Evolutionary conservation across 37 sponge, comb jelly and placozoan genomes (phyloP).

Genomic region (Oscarella lobularis): DNA sequence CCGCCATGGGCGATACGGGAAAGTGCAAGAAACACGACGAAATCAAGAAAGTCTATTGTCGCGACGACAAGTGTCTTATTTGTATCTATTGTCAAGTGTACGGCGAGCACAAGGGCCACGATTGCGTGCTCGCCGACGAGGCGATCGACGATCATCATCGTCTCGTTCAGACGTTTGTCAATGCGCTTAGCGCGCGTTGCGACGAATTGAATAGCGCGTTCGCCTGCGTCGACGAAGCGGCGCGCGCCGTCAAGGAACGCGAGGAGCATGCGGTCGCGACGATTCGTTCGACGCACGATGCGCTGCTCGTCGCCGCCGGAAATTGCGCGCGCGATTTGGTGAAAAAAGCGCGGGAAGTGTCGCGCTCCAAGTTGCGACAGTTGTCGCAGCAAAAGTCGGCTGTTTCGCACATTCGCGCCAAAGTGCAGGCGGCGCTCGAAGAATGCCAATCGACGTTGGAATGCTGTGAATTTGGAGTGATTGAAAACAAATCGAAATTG

Average conservation of each 20-base stretch:
- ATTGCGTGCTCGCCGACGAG: slow-evolving; percentile 21
- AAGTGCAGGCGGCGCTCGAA: background rate
- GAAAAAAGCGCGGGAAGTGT: background rate
- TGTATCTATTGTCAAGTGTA: slow-evolving; percentile 54
- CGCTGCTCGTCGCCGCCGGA: background rate
- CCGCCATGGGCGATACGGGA: background rate
- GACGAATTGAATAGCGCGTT: background rate
- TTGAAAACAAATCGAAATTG: background rate
- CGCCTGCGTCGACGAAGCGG: background rate
- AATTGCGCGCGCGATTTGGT: background rate
- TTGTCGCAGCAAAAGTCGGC: background rate
- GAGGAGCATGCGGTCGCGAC: background rate
- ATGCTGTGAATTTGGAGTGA: background rate
- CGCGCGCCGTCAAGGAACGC: background rate
- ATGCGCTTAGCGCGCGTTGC: background rate
- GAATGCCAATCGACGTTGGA: background rate
- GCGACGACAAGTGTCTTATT: slow-evolving; percentile 19
- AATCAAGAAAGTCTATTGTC: slow-evolving; percentile 46
- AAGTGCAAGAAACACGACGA: slow-evolving; percentile 44
- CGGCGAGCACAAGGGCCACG: slow-evolving; percentile 43
- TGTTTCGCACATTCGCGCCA: background rate
- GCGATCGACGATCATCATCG: background rate
- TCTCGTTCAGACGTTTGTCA: background rate
- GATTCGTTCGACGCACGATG: background rate
- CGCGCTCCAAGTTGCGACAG: background rate